Percentiles rank a stretch among this genome's conserved stretches.
Evolutionary conservation across 2,113 vertebrate genomes (phyloP).

Genomic region (Tragulus kanchil): DNA sequence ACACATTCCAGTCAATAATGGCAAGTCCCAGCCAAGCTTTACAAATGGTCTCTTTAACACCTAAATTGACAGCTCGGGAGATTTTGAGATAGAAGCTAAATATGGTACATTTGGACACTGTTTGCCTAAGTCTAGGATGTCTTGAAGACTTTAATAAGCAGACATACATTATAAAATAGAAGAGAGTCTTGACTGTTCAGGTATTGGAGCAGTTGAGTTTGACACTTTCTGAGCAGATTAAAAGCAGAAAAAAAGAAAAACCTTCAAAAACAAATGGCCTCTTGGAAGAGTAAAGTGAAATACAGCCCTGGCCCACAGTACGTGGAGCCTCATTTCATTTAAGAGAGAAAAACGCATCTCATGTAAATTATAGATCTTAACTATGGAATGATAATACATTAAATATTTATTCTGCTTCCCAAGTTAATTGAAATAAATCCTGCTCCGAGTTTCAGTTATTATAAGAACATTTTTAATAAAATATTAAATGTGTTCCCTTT

Average conservation of each 20-base stretch:
- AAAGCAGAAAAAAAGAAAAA: conserved; percentile 54
- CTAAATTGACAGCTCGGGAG: conserved; percentile 93
- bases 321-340: conserved; percentile 51
- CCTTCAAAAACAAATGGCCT: conserved; percentile 62
- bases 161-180: conserved; percentile 86
- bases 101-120: conserved; percentile 93
- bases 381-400: conserved; percentile 48
- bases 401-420: conserved; percentile 80
- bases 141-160: conserved; percentile 90
- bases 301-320: conserved; percentile 27
- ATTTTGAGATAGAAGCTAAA: conserved; percentile 93
- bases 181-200: conserved; percentile 85
- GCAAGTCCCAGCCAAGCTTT: conserved; percentile 93
- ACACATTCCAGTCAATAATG: conserved; percentile 94
- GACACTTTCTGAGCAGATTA: conserved; percentile 79
- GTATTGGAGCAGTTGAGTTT: conserved; percentile 85
- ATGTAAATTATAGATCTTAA: conserved; percentile 75
- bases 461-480: conserved; percentile 68
- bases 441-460: conserved; percentile 71
- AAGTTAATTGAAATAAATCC: conserved; percentile 76
- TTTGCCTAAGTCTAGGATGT: conserved; percentile 90
- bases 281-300: conserved; percentile 43
- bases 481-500: conserved; percentile 69
- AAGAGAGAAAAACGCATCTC: conserved; percentile 78
- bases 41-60: conserved; percentile 94